Evolutionary conservation across 2,113 vertebrate genomes (phyloP).

Genomic region (Chionomys nivalis): DNA sequence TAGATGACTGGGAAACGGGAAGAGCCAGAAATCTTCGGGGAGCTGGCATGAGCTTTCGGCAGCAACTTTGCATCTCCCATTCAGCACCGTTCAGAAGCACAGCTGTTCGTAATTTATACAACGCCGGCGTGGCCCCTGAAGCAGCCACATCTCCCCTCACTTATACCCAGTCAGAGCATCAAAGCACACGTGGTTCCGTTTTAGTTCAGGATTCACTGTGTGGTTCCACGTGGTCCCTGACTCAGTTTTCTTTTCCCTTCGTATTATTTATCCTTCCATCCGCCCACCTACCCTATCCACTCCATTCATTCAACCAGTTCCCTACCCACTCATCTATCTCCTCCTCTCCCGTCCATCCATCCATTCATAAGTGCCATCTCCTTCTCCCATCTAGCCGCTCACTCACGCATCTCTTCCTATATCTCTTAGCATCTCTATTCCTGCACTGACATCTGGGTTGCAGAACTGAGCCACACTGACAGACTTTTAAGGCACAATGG

Average conservation of each 20-base stretch:
- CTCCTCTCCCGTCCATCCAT: not conserved
- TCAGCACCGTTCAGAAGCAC: not conserved
- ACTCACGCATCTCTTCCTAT: not conserved
- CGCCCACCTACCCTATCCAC: not conserved
- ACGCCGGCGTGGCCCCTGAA: not conserved
- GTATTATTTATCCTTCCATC: not conserved
- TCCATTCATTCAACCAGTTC: not conserved
- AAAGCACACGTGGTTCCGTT: not conserved
- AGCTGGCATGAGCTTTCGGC: not conserved
- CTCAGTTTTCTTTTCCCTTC: not conserved
- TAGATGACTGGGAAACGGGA: not conserved
- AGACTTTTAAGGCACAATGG: not conserved
- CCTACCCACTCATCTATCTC: not conserved
- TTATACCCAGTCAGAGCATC: not conserved
- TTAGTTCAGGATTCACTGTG: not conserved
- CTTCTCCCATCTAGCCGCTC: not conserved
- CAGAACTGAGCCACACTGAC: not conserved
- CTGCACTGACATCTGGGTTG: not conserved
- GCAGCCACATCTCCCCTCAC: not conserved
- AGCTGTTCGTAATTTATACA: slow-evolving; percentile 10
- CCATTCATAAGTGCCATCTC: not conserved
- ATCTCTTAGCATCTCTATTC: not conserved
- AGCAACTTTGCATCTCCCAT: not conserved
- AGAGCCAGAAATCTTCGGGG: not conserved
- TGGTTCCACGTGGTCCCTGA: not conserved